phyloP scores from a whole-genome alignment of 1,140 invertebrate genomes.

The Cydia fagiglandana region DNA sequence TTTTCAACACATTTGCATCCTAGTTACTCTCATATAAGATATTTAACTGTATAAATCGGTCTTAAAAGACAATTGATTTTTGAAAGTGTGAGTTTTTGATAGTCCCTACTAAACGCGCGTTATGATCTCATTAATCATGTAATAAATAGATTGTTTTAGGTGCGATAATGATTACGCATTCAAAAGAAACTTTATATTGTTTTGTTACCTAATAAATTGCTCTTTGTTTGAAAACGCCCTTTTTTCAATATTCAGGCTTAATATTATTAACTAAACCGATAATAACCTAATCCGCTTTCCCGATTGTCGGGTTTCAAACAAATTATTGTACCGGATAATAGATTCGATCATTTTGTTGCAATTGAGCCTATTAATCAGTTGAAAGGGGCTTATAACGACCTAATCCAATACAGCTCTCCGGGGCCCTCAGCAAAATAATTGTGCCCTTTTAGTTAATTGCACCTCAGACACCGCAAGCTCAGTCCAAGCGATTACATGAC shows the following conservation, averaged over 20 bases:
- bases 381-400: slow-evolving; percentile 10
- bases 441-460: not conserved
- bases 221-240: not conserved
- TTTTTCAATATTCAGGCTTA: slow-evolving; percentile 4
- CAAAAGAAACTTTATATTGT: not conserved
- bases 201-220: not conserved
- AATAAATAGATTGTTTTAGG: no score
- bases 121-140: not conserved
- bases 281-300: slow-evolving; percentile 29
- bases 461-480: not conserved
- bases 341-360: slow-evolving; percentile 26
- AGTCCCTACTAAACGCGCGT: not conserved
- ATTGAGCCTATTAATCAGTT: slow-evolving; percentile 10
- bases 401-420: not conserved
- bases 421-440: not conserved
- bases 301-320: slow-evolving; percentile 29
- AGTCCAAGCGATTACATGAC: slow-evolving; percentile 8
- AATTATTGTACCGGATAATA: slow-evolving; percentile 26
- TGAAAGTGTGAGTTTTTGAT: not conserved
- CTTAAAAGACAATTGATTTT: not conserved
- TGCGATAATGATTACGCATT: no score
- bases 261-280: slow-evolving; percentile 27
- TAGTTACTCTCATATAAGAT: not conserved
- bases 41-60: not conserved
- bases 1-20: no score